phyloP scores from a whole-genome alignment of 2,797 vertebrate genomes.

The Malacoctenus gilli region DNA sequence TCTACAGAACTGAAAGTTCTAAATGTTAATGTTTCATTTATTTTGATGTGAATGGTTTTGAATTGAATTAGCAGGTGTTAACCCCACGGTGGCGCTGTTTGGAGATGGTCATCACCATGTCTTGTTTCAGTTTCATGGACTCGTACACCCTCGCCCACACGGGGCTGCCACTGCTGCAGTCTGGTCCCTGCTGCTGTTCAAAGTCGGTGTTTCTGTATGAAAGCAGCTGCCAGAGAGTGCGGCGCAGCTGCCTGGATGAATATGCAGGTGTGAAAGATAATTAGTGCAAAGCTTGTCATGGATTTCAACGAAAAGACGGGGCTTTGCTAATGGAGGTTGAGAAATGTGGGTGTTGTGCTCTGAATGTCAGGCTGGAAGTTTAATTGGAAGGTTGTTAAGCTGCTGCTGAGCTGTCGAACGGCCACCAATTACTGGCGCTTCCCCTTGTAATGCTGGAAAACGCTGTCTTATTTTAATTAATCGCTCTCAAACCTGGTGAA shows the following conservation, averaged over 20 bases:
- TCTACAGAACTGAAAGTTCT: too few species aligned
- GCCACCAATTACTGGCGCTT: slow-evolving; percentile 43
- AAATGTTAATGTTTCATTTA: too few species aligned
- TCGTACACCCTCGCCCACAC: not conserved
- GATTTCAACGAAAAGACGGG: slow-evolving; percentile 22
- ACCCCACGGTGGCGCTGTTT: too few species aligned
- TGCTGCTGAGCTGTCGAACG: slow-evolving; percentile 44
- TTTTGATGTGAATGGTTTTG: too few species aligned
- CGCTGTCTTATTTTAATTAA: slow-evolving; percentile 48
- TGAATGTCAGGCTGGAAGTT: slow-evolving; percentile 44
- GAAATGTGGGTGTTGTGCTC: slow-evolving; percentile 23
- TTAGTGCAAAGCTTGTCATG: slow-evolving; percentile 27
- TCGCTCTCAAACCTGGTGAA: slow-evolving; percentile 4
- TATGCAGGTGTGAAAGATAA: slow-evolving; percentile 36
- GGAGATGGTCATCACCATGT: too few species aligned
- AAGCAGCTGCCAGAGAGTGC: not conserved
- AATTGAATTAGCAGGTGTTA: too few species aligned
- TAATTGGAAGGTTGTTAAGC: slow-evolving; percentile 58
- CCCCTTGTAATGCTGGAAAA: slow-evolving; percentile 28
- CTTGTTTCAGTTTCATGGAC: too few species aligned
- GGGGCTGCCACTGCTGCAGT: not conserved
- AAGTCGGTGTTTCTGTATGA: not conserved
- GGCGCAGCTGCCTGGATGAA: slow-evolving; percentile 5
- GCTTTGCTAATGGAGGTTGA: slow-evolving; percentile 42
- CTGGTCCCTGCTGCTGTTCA: not conserved